These are phyloP conservation scores for Myotis daubentonii DNA, from an alignment of 2,797 vertebrate genomes.

Conservation along the genomic window DNA sequence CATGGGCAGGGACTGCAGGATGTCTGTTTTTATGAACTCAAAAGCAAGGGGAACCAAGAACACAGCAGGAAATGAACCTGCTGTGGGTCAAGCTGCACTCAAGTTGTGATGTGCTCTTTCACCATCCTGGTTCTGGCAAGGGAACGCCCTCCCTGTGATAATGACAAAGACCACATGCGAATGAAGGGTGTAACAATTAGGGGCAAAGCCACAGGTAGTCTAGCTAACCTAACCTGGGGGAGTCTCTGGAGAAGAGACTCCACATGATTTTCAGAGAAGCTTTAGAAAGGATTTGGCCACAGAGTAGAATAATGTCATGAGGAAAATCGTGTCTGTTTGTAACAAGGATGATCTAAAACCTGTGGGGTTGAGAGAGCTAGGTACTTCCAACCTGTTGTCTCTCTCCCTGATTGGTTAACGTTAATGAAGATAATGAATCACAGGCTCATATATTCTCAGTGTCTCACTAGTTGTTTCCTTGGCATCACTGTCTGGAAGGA, in stretches of 20 bases:
- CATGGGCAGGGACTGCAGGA: not conserved
- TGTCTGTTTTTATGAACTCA: not conserved
- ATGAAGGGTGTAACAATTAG: not conserved
- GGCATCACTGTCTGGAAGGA: not conserved
- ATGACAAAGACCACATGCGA: not conserved
- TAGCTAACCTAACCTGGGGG: not conserved
- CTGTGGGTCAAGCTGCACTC: not conserved
- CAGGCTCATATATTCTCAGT: not conserved
- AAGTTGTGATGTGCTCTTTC: not conserved
- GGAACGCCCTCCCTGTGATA: not conserved
- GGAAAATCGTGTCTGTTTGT: not conserved
- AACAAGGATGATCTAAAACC: not conserved
- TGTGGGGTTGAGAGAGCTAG: not conserved
- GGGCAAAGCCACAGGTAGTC: not conserved
- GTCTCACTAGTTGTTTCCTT: not conserved
- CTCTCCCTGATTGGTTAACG: not conserved
- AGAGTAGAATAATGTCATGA: not conserved
- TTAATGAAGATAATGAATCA: not conserved
- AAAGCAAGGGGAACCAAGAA: not conserved
- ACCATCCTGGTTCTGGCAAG: not conserved
- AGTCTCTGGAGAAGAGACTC: not conserved
- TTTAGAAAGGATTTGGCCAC: not conserved
- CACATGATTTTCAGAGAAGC: not conserved
- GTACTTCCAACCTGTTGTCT: not conserved
- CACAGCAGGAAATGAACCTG: not conserved